Percentiles rank a stretch among this genome's conserved stretches.
These are phyloP conservation scores for Drosophila nr. medialis DNA, from an alignment of 2,888 invertebrate genomes.

Conservation along the genomic window DNA sequence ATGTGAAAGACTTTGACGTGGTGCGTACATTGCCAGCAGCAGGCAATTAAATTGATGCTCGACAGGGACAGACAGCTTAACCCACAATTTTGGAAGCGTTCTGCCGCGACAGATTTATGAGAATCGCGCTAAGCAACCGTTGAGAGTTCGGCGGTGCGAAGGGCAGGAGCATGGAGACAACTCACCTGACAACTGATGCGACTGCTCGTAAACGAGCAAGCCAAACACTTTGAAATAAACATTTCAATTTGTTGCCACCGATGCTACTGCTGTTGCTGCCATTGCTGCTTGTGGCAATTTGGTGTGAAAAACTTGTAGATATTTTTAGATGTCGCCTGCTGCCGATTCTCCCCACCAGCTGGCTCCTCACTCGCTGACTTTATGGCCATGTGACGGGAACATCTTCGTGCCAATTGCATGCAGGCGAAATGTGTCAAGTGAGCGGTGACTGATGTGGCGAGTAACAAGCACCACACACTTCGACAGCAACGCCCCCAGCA, in stretches of 20 bases:
- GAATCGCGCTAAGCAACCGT: conserved; percentile 32
- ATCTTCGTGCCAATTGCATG: conserved; percentile 69
- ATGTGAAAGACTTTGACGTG: conserved; percentile 70
- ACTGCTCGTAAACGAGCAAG: conserved; percentile 35
- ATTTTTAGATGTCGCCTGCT: conserved; percentile 58
- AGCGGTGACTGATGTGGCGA: conserved; percentile 83
- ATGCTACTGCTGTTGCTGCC: neutral
- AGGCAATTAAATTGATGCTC: conserved; percentile 72
- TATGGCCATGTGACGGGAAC: conserved; percentile 66
- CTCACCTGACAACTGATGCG: conserved; percentile 66
- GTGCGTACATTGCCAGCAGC: conserved; percentile 69
- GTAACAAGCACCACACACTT: conserved; percentile 69
- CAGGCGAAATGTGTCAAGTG: conserved; percentile 82
- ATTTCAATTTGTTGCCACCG: conserved; percentile 71
- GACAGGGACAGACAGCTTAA: conserved; percentile 51
- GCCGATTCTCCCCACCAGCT: conserved; percentile 27
- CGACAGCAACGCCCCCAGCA: conserved; percentile 13
- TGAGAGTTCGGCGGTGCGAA: conserved; percentile 10
- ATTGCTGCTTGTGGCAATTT: conserved; percentile 49
- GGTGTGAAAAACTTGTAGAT: conserved; percentile 72
- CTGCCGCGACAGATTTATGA: conserved; percentile 71
- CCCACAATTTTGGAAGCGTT: conserved; percentile 39
- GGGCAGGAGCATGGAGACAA: conserved; percentile 4
- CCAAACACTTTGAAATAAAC: conserved; percentile 69
- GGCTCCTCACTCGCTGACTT: conserved; percentile 41